Evolutionary conservation across 2,888 invertebrate species (phyloP).

Genomic region (Teleogryllus oceanicus): DNA sequence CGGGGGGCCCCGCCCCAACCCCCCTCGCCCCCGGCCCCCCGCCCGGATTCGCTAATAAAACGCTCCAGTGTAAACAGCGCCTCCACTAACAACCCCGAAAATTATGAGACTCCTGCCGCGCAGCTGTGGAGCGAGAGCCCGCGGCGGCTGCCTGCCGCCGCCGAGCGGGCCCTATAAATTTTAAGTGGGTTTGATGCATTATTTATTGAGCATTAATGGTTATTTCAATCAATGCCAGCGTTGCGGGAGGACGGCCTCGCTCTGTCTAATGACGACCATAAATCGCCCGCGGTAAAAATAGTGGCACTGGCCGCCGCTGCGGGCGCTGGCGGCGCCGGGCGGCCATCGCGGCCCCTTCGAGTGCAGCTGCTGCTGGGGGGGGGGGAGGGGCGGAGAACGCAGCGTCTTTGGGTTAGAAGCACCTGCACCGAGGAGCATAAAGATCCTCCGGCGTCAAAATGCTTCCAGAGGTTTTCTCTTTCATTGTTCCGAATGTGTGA

Average conservation of each 20-base stretch:
- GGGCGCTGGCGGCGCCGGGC: background rate
- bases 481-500: too few species aligned
- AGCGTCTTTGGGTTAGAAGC: too few species aligned
- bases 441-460: too few species aligned
- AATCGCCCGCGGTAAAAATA: slow-evolving; percentile 8
- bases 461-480: too few species aligned
- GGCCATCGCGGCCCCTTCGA: too few species aligned
- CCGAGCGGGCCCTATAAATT: background rate
- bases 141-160: background rate
- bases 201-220: slow-evolving; percentile 18
- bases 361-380: too few species aligned
- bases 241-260: slow-evolving; percentile 1
- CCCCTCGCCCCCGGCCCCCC: background rate
- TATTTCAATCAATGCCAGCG: slow-evolving; percentile 18
- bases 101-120: slow-evolving; percentile 3
- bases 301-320: slow-evolving; percentile 7
- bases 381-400: too few species aligned
- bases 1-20: background rate
- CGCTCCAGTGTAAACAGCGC: slow-evolving; percentile 9
- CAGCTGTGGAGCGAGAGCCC: background rate
- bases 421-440: too few species aligned
- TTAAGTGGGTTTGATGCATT: slow-evolving; percentile 18
- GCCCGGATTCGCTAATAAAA: slow-evolving; percentile 1
- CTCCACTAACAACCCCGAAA: slow-evolving; percentile 6
- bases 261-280: slow-evolving; percentile 5